phyloP scores from a whole-genome alignment of 2,888 invertebrate species.

The Drosophila tripunctata region DNA sequence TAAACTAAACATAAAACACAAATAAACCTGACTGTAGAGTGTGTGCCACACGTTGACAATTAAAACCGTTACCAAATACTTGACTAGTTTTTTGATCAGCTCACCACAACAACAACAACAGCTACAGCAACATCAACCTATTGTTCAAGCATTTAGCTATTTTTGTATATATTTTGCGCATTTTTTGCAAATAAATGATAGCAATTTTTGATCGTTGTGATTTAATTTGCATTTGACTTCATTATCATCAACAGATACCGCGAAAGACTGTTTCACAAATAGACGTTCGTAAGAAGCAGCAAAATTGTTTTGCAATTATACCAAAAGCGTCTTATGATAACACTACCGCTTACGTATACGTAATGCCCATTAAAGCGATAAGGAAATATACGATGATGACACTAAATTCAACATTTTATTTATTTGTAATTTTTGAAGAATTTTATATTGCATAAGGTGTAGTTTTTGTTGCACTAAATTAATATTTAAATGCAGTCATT shows the following conservation, averaged over 20 bases:
- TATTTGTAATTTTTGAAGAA: too few species aligned
- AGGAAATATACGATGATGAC: too few species aligned
- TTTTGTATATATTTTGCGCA: constrained; percentile 24
- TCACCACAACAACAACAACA: background rate
- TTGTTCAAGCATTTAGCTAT: constrained; percentile 45
- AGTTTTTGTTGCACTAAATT: too few species aligned
- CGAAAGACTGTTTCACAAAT: constrained; percentile 35
- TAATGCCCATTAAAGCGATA: constrained; percentile 4
- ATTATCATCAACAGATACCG: constrained; percentile 3
- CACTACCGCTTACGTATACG: background rate
- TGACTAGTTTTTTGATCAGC: constrained; percentile 38
- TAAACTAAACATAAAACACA: background rate
- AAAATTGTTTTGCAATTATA: constrained; percentile 21
- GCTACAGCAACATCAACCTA: constrained; percentile 8
- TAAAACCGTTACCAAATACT: constrained; percentile 72
- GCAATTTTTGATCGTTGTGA: constrained; percentile 16
- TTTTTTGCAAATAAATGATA: constrained; percentile 12
- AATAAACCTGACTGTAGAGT: constrained; percentile 18
- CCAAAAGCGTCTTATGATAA: background rate
- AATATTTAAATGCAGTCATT: too few species aligned
- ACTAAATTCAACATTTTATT: background rate
- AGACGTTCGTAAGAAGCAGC: background rate
- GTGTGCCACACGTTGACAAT: constrained; percentile 51
- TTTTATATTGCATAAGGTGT: too few species aligned
- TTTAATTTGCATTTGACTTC: constrained; percentile 31